Evolutionary conservation across 2,888 invertebrate species (phyloP), one percentile per base, ranked within the genome.

Genomic region (Cynaeus angustus): DNA sequence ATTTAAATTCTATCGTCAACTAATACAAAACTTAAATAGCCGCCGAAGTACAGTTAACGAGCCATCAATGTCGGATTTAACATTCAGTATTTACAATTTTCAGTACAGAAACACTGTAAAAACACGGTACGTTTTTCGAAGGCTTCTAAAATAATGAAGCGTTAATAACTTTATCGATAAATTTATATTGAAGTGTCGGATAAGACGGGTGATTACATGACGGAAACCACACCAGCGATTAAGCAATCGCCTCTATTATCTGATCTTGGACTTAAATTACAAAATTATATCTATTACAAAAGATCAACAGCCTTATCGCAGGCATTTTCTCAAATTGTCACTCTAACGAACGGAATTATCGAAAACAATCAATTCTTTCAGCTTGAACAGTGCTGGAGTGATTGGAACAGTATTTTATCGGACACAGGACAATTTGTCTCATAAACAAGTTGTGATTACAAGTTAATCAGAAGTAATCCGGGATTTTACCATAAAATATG

Each of bases 211-310:
- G 55, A 56, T 50, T 53, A 64, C 53, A 64, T 52, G 55, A 65
- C 14, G 46, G 46, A 50, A 50, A 64, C 64, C 41, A 26, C 50
- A 41, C 43, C 28, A 30, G 21, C 41, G 64, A 64, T 64, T 64
- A 66, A 66, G 56, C 66, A 58, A 66, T 66, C 66, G 41, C 12
- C 14, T 38, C 41, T 33, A 58, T 66, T 66, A 66, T 66, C 66
- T 48, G 66, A 66, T 66, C 66, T 46, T 43, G 10, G 21, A 14
- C 55, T 41, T 46, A 66, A 66, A 66, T 66, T 66, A 66, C 66
- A 46, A 58, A 66, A 66, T 66, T 66, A 56, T 58, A 21, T 48
- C 56, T 58, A 50, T 62, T 62, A 50, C 16, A 14, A 37, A 37
- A 13, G 10, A 37, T 13, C 38, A 33, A 56, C 21, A 21, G 13